These are phyloP conservation scores for Naso thynnoides DNA, from an alignment of 2,797 vertebrate genomes.

Conservation along the genomic window DNA sequence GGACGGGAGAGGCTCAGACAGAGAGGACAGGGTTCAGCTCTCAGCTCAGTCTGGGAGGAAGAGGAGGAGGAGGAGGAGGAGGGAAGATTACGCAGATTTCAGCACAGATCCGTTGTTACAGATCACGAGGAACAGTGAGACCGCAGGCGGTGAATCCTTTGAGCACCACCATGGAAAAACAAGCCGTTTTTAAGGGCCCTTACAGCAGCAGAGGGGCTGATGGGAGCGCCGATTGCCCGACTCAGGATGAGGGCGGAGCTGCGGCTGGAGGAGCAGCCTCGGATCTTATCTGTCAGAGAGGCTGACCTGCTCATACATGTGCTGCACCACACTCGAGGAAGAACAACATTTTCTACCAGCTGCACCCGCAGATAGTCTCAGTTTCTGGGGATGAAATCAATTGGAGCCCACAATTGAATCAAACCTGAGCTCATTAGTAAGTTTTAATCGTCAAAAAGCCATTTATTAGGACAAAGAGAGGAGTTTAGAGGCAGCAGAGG, in stretches of 20 bases:
- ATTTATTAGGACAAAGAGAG: background rate
- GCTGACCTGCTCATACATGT: slow-evolving; percentile 36
- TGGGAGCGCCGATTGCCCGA: slow-evolving; percentile 54
- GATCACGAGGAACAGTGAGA: slow-evolving; percentile 10
- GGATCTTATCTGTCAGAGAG: slow-evolving; percentile 45
- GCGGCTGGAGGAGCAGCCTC: background rate
- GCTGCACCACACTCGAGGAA: background rate
- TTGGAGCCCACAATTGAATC: background rate
- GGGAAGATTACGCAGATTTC: slow-evolving; percentile 16
- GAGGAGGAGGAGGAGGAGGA: background rate
- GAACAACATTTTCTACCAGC: background rate
- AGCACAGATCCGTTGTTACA: slow-evolving; percentile 23
- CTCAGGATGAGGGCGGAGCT: slow-evolving; percentile 39
- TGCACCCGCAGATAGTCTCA: background rate
- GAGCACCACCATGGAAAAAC: background rate
- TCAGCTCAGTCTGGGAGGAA: slow-evolving; percentile 9
- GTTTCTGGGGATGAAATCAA: background rate
- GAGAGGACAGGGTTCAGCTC: slow-evolving; percentile 10
- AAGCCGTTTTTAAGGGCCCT: slow-evolving; percentile 14
- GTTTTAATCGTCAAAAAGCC: background rate
- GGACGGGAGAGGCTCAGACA: slow-evolving; percentile 11
- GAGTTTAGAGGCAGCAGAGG: background rate
- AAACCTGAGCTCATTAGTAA: background rate
- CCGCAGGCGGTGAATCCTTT: slow-evolving; percentile 6
- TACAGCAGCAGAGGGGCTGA: slow-evolving; percentile 29